Evolutionary conservation across 2,797 vertebrate genomes (phyloP).

Genomic region (Acropternis orthonyx): DNA sequence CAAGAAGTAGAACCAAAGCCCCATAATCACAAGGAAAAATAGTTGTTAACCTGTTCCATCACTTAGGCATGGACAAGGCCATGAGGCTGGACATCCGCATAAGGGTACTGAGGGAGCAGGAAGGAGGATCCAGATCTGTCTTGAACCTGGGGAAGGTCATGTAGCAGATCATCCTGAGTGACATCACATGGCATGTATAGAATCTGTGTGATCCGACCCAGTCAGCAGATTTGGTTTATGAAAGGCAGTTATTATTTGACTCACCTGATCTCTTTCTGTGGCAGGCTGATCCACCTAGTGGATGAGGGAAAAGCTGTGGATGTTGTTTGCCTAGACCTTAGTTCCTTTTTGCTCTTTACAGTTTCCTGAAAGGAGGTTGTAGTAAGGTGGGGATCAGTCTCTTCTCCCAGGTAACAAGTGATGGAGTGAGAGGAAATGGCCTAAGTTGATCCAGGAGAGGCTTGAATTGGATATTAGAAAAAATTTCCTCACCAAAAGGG

Average conservation of each 20-base stretch:
- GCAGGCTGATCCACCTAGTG: background rate
- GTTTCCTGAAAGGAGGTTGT: background rate
- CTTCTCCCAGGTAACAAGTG: background rate
- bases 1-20: background rate
- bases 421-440: too few relatives aligned
- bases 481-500: too few relatives aligned
- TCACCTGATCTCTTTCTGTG: background rate
- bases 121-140: background rate
- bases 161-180: background rate
- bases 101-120: background rate
- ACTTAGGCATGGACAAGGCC: background rate
- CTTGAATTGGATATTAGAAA: background rate
- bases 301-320: background rate
- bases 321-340: background rate
- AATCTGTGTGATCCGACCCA: background rate
- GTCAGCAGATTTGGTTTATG: background rate
- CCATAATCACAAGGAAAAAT: background rate
- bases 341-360: background rate
- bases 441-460: background rate
- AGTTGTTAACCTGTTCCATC: background rate
- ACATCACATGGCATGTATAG: accelerated
- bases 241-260: background rate
- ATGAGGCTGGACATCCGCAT: background rate
- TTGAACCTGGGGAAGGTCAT: background rate
- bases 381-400: background rate